Evolutionary conservation across 2,113 vertebrate species (phyloP), one percentile per base, ranked within the genome.

Genomic region (Martes martes): DNA sequence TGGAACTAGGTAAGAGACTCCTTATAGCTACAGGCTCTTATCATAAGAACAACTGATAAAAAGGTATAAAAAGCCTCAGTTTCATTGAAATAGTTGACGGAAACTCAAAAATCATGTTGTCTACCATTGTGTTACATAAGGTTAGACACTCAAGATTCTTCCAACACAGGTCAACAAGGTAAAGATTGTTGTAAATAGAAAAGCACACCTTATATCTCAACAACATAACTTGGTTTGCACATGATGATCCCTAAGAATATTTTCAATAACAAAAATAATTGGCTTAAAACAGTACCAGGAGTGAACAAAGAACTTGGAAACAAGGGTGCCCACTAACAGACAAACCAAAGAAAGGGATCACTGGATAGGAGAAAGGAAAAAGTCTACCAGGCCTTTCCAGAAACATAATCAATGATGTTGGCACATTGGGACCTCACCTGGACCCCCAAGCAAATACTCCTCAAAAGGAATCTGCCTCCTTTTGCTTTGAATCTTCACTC

Each of bases 71-170:
- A 91, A 96, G 59, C 24, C 45, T 79, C 11, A 0, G 6, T 86
- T 86, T 71, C 42, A 63, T 63, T 86, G 84, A 96, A 92, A 80
- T 57, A 71, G n/a, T 94, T 92, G 21, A 87, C 39, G 91, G 59
- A 96, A 89, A 96, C 19, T 89, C 87, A 84, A 96, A 71, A 91
- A 91, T 79, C 63, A 87, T 76, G 36, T 74, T 83, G 24, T n/a
- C 28, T n/a, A 39, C 45, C 14, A 45, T 47, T 11, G 7, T 45
- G 52, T 79, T 91, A 15, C 31, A 47, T 36, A 78, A 96, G n/a
- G 47, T 86, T 85, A 93, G 91, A 80, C n/a, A 63, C 16, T 57
- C 52, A 63, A 28, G 39, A 57, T 79, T 57, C 50, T 65, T 61
- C 7, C 26, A 10, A 61, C 5, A 2, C 47, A 23, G 45, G 78